Percentiles rank a stretch among this genome's conserved stretches.
phyloP scores from a whole-genome alignment of 2,888 invertebrate species.

The Arge pagana region DNA sequence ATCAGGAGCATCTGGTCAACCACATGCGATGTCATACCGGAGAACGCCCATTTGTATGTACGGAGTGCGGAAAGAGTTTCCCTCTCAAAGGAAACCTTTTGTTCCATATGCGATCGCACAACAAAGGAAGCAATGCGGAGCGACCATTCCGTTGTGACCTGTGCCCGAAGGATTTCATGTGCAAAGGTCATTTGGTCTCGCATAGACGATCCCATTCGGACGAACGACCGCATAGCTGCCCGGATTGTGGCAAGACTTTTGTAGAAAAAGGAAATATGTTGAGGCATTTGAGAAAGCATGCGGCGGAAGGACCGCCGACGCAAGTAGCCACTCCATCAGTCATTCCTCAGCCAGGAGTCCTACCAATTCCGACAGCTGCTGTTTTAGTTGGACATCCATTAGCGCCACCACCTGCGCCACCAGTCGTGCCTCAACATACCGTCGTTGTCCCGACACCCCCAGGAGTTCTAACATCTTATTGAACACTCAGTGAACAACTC shows the following conservation, averaged over 20 bases:
- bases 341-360: conserved; percentile 51
- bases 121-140: conserved; percentile 71
- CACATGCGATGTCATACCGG: conserved; percentile 80
- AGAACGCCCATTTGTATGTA: conserved; percentile 82
- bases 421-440: conserved; percentile 59
- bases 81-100: conserved; percentile 82
- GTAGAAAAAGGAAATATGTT: conserved; percentile 81
- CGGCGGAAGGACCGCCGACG: conserved; percentile 59
- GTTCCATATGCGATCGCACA: conserved; percentile 86
- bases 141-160: conserved; percentile 78
- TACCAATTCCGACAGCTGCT: conserved; percentile 48
- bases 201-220: conserved; percentile 80
- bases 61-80: conserved; percentile 85
- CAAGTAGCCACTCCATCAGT: conserved; percentile 53
- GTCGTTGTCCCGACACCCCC: conserved; percentile 64
- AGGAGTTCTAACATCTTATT: conserved; percentile 62
- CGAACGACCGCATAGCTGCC: conserved; percentile 65
- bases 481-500: conserved; percentile 8
- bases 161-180: conserved; percentile 86
- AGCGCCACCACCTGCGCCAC: conserved; percentile 46
- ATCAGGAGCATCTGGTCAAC: conserved; percentile 69
- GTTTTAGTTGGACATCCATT: conserved; percentile 54
- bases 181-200: conserved; percentile 85
- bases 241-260: conserved; percentile 76
- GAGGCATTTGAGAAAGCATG: conserved; percentile 75